These are phyloP conservation scores for Ichneumon xanthorius DNA, from an alignment of 2,888 invertebrate genomes.

Conservation along the genomic window DNA sequence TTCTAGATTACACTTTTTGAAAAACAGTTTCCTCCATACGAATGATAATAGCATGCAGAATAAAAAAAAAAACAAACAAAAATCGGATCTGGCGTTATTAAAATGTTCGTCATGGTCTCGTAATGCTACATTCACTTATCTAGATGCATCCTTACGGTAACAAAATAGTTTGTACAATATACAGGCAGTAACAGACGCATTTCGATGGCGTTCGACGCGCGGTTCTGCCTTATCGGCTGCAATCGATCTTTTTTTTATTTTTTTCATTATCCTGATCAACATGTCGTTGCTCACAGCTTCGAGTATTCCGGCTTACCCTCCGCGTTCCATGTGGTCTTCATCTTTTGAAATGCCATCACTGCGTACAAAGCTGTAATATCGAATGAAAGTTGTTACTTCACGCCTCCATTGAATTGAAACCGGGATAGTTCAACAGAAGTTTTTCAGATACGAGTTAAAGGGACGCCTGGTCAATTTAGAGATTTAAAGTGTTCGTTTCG, in stretches of 20 bases:
- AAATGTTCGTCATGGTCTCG: slow-evolving; percentile 37
- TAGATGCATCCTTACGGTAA: slow-evolving; percentile 65
- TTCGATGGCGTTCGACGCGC: slow-evolving; percentile 16
- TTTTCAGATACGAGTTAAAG: background rate
- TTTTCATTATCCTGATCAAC: background rate
- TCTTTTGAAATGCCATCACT: slow-evolving; percentile 94
- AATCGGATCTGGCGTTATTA: slow-evolving; percentile 13
- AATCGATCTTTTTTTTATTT: slow-evolving; percentile 34
- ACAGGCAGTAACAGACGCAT: slow-evolving; percentile 47
- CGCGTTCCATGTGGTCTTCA: slow-evolving; percentile 88
- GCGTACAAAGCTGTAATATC: slow-evolving; percentile 91
- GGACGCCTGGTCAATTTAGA: background rate
- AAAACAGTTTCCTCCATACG: slow-evolving; percentile 33
- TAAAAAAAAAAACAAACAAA: slow-evolving; percentile 22
- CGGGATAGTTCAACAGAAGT: background rate
- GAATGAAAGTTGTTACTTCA: slow-evolving; percentile 21
- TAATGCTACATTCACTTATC: slow-evolving; percentile 61
- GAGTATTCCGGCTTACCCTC: slow-evolving; percentile 88
- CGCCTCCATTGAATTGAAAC: background rate
- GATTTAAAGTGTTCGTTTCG: background rate
- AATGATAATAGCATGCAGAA: slow-evolving; percentile 45
- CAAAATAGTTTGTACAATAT: slow-evolving; percentile 70
- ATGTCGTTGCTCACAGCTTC: slow-evolving; percentile 53
- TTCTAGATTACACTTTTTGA: slow-evolving; percentile 42
- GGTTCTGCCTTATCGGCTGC: slow-evolving; percentile 44